Conservation (phyloP, 1,140 invertebrate genomes). For the Pseudoatta argentina region DNA sequence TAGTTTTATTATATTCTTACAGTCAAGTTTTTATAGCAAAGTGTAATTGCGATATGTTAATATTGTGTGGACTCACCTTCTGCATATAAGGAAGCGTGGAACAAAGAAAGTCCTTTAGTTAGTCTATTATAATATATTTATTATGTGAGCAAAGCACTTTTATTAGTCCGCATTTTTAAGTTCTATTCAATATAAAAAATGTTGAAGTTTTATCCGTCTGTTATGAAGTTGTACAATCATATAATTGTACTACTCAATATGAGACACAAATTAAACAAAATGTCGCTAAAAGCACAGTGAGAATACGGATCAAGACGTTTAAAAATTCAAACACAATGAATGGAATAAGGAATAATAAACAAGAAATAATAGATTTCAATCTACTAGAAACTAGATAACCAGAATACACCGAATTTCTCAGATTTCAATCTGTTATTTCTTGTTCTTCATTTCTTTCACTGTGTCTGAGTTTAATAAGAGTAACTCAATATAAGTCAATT, state of each 20-base stretch:
- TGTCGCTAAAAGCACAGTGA: neutral
- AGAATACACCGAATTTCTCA: too few relatives aligned
- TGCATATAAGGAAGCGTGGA: slow-evolving; percentile 68
- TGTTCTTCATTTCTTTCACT: too few relatives aligned
- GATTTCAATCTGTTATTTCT: too few relatives aligned
- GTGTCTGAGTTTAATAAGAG: neutral
- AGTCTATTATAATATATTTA: slow-evolving; percentile 53
- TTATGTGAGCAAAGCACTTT: slow-evolving; percentile 28
- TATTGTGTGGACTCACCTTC: slow-evolving; percentile 73
- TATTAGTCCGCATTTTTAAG: neutral
- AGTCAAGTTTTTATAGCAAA: slow-evolving; percentile 20
- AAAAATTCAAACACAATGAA: too few relatives aligned
- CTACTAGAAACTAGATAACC: too few relatives aligned
- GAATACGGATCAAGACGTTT: neutral
- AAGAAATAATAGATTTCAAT: too few relatives aligned
- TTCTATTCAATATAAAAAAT: neutral
- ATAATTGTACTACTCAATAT: neutral
- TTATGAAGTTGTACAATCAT: neutral
- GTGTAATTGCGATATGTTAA: slow-evolving; percentile 53
- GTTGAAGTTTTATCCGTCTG: neutral
- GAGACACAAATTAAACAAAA: neutral
- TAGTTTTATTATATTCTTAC: slow-evolving; percentile 10
- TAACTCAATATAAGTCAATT: slow-evolving; percentile 3
- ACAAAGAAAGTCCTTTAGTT: slow-evolving; percentile 72
- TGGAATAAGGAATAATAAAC: too few relatives aligned